Evolutionary conservation across 2,113 vertebrate genomes (phyloP), one percentile per base, ranked within the genome.

Genomic region (Burhinus bistriatus): DNA sequence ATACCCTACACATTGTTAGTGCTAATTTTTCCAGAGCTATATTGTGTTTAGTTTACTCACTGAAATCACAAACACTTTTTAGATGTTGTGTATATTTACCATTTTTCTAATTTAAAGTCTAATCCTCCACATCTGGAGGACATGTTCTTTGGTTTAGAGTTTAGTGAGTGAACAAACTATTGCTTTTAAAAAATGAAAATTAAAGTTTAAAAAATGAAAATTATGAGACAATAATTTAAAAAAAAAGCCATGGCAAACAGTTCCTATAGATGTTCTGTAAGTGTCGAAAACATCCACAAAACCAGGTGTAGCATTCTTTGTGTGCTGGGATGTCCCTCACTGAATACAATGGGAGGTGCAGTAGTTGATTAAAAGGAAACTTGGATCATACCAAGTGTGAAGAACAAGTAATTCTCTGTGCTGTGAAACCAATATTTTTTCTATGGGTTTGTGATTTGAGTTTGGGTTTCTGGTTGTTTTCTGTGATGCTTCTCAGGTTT

Each of bases 261-360:
- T 47, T 69, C 7, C 3, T 25, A 44, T 16, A 66, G 36, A n/a
- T 1, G 0, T 70, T 32, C 8, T 38, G 12, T 57, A 62, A 58
- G 23, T 18, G 7, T 27, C 55, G 22, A 40, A 66, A 66, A 47
- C 23, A 21, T 55, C 7, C 47, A 34, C 25, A 49, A 76, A 82
- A 57, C 0, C 11, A 49, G 25, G 47, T 10, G 7, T 42, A 27
- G 21, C 1, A 0, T 22, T 15, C 14, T 27, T 38, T 27, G 10
- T 14, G 25, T 59, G 20, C 18, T 38, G 30, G 32, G 19, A 40
- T 10, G 12, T 29, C 42, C 82, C 54, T 87, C 14, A 8, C 2
- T 58, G 66, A 79, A 38, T 79, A 9, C 18, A 21, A 26, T 25
- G 14, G 25, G 47, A 83, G 12, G 29, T 73, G 20, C 34, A n/a